Evolutionary conservation across 2,797 vertebrate genomes (phyloP), one percentile per base, ranked within the genome.

Genomic region (Enoplosus armatus): DNA sequence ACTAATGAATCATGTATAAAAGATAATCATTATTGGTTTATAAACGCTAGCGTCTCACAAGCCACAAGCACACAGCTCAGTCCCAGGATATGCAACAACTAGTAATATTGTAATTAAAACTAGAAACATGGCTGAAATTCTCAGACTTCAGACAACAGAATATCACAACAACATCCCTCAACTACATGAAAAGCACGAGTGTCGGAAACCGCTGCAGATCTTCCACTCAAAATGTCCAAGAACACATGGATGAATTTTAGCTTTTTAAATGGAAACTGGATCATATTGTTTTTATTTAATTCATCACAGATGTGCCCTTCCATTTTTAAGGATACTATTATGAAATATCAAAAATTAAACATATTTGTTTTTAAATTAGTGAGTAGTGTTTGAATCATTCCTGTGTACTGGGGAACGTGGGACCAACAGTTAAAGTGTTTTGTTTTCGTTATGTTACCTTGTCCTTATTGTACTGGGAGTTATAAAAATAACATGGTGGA

Each of bases 1-100:
- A 85, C 89, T 94, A 94, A 94, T 95, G 85, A 95, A 93, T 94
- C 94, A 94, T 94, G 93, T 94, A 94, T 95, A 89, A 92, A 94
- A 94, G 88, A 94, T 94, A 95, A 95, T 94, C 91, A 94, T 90
- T 95, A 94, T 95, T 94, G 93, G 93, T 94, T 95, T 94, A 93
- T 91, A 90, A 94, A 91, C 60, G 80, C 82, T 41, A 80, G 89
- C 83, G 78, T 92, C 89, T 94, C 85, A 89, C 78, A 85, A 91
- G 92, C 93, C 92, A 92, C 91, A 80, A 92, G 91, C 92, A 88
- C 82, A 89, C 84, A 85, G 85, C 82, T 90, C 86, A 88, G 84
- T 94, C 92, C 90, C 92, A 90, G 90, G 92, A 93, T 93, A 88
- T 93, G 93, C 93, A 95, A 95, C 92, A 90, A 89, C 89, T 71